Evolutionary conservation across 2,797 vertebrate genomes (phyloP).

Genomic region (Scyliorhinus canicula): DNA sequence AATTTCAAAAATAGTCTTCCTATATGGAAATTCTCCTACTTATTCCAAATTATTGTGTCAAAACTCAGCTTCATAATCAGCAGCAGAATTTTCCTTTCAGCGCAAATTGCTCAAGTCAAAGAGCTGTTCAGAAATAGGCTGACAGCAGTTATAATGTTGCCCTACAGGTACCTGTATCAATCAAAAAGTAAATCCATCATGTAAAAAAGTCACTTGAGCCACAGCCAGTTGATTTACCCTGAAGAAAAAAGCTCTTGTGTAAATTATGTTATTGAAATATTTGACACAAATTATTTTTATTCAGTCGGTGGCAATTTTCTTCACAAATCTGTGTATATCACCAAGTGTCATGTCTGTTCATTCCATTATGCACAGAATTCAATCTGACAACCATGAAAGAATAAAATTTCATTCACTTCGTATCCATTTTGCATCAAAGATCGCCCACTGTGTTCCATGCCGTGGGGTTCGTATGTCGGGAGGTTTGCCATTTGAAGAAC

Average conservation of each 20-base stretch:
- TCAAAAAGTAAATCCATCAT: background rate
- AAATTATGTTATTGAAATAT: constrained; percentile 23
- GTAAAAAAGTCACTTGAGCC: background rate
- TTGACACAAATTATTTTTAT: background rate
- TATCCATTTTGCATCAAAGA: background rate
- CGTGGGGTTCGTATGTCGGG: background rate
- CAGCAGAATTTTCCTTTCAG: background rate
- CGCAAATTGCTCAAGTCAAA: background rate
- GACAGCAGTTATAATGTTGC: background rate
- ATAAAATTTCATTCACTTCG: background rate
- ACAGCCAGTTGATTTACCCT: background rate
- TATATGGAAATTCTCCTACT: background rate
- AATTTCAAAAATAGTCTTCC: background rate
- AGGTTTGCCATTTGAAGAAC: background rate
- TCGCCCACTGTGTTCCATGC: too few relatives aligned
- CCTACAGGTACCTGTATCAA: constrained; percentile 16
- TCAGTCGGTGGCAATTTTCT: constrained; percentile 5
- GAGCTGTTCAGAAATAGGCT: background rate
- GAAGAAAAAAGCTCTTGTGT: background rate
- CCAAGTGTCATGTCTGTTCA: background rate
- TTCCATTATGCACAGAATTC: background rate
- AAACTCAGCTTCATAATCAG: background rate
- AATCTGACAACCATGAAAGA: background rate
- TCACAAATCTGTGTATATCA: background rate
- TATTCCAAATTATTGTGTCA: background rate